Conservation (phyloP, 2,888 invertebrate genomes). For the Rhagium mordax region DNA sequence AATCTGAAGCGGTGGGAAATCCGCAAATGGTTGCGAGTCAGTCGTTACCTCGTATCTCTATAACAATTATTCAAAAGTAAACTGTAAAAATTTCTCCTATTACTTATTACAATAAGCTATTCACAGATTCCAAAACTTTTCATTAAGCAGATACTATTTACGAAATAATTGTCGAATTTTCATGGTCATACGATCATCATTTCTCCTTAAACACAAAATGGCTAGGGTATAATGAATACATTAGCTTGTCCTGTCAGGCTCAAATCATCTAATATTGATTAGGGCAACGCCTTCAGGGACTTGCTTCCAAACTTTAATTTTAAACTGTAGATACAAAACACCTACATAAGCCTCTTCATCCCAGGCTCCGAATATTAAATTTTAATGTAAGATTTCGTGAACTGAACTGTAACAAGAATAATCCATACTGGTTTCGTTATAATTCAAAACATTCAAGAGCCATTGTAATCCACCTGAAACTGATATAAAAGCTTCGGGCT, state of each 20-base stretch:
- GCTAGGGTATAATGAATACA: too few species aligned
- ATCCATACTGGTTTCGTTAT: background rate
- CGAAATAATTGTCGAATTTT: too few species aligned
- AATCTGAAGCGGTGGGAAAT: too few species aligned
- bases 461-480: conserved; percentile 5
- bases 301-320: background rate
- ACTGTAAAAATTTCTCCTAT: too few species aligned
- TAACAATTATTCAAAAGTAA: too few species aligned
- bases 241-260: background rate
- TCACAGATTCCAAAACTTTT: too few species aligned
- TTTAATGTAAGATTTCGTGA: background rate
- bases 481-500: conserved; percentile 1
- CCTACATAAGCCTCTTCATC: background rate
- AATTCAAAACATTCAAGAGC: background rate
- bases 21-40: too few species aligned
- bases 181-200: too few species aligned
- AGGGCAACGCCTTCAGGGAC: background rate
- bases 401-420: background rate
- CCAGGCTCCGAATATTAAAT: conserved; percentile 9
- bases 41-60: too few species aligned
- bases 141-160: too few species aligned
- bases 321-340: background rate
- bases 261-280: background rate
- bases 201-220: too few species aligned
- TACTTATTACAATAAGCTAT: too few species aligned